Base-by-base conservation (phyloP, 2,113 vertebrate species). In the Coregonus clupeaformis region DNA sequence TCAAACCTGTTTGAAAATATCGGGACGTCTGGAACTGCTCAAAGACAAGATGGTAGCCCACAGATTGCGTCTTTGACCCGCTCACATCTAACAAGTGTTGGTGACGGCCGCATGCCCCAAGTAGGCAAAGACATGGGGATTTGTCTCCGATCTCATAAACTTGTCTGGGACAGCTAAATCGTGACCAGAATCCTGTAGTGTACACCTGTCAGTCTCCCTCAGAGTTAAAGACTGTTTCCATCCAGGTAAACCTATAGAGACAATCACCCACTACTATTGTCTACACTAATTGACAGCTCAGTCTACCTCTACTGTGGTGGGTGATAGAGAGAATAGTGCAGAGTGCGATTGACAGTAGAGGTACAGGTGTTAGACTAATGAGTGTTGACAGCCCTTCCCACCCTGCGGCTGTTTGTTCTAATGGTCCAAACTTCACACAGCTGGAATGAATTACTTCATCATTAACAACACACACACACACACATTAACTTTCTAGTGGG, bases 321-420 rank as follows among this genome's bases (percentile, higher is more conserved):
- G 71, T 72, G 63, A 63, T 68, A 80, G 83, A 77, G 84, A 75
- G 66, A 71, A 52, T 52, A 16, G 49, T 42, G 36, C 36, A 42
- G 59, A 16, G 49, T 67, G 64, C 78, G 84, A 25, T 69, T 7
- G 11, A 79, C 69, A 77, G 77, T 68, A 72, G 71, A 82, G 77
- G 65, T 77, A 81, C 82, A 25, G 83, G 88, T 88, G 91, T 92
- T 90, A 90, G 63, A n/a, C 86, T 91, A 92, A 92, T 90, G 84
- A 85, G 70, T 84, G 87, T 81, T 88, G 89, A 91, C 91, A 91
- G 85, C 77, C 16, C 16, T 18, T 52, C 49, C 85, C 88, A 85
- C 84, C 86, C 80, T 76, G 84, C 66, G 84, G 85, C 82, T 87
- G 89, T 87, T 88, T 88, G 83, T 87, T 89, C 77, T 85, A 88